Evolutionary conservation across 1,140 invertebrate species (phyloP).

Genomic region (Ceratosolen solmsi): DNA sequence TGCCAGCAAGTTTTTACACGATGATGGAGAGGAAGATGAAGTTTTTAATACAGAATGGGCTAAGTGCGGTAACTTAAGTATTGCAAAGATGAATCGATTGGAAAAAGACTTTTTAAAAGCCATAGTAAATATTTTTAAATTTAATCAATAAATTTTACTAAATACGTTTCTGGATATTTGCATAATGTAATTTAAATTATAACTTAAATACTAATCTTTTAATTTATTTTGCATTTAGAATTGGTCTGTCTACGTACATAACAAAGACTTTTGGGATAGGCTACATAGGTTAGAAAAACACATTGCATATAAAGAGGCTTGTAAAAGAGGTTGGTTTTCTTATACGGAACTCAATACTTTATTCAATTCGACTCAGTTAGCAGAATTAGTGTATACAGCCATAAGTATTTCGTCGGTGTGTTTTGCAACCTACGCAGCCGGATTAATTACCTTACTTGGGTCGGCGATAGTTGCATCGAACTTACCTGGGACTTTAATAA

Average conservation of each 20-base stretch:
- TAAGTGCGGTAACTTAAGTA: constrained; percentile 81
- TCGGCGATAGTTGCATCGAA: constrained; percentile 79
- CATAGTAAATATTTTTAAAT: constrained; percentile 80
- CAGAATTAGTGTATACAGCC: constrained; percentile 74
- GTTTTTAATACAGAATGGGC: constrained; percentile 94
- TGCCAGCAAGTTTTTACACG: constrained; percentile 94
- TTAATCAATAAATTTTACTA: constrained; percentile 15
- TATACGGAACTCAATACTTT: constrained; percentile 86
- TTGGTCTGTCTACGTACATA: constrained; percentile 86
- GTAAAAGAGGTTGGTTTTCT: constrained; percentile 86
- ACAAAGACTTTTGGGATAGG: constrained; percentile 81
- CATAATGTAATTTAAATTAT: constrained; percentile 29
- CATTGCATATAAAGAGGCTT: constrained; percentile 82
- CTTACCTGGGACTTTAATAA: constrained; percentile 70
- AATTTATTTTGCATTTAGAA: too few relatives aligned
- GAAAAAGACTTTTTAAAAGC: constrained; percentile 92
- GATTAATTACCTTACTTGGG: constrained; percentile 81
- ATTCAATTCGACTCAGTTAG: constrained; percentile 73
- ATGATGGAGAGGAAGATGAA: constrained; percentile 91
- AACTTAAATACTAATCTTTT: constrained; percentile 38
- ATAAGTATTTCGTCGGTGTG: constrained; percentile 79
- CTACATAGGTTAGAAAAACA: constrained; percentile 80
- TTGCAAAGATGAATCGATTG: constrained; percentile 84
- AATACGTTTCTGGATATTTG: constrained; percentile 36
- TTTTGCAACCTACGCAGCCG: constrained; percentile 81